These are phyloP conservation scores for Serrognathus titanus DNA, from an alignment of 2,888 invertebrate genomes.

Conservation along the genomic window DNA sequence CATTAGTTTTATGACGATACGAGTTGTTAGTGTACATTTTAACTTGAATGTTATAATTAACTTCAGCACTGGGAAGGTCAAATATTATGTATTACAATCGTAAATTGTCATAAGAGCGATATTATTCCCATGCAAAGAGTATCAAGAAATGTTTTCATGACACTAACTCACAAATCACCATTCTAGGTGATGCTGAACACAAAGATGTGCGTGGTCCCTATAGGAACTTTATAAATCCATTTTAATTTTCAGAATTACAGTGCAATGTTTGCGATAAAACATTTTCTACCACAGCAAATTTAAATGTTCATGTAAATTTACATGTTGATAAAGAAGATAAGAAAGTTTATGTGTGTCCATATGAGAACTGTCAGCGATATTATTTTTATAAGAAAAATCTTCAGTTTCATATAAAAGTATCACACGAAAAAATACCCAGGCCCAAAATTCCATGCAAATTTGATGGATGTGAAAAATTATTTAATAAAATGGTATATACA, in stretches of 20 bases:
- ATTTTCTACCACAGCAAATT: conserved; percentile 27
- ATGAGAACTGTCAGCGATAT: conserved; percentile 30
- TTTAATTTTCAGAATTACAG: conserved; percentile 25
- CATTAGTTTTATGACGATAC: too few relatives aligned
- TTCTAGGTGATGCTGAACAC: too few relatives aligned
- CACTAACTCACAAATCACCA: too few relatives aligned
- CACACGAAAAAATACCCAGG: conserved; percentile 29
- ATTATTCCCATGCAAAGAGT: too few relatives aligned
- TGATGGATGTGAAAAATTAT: conserved; percentile 22
- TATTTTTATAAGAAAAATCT: conserved; percentile 36
- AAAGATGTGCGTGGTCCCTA: too few relatives aligned
- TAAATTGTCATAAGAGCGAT: too few relatives aligned
- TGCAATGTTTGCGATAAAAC: conserved; percentile 33
- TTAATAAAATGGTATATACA: conserved; percentile 21
- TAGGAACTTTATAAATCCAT: not conserved
- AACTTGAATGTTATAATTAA: too few relatives aligned
- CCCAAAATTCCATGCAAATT: conserved; percentile 25
- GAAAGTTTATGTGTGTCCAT: conserved; percentile 29
- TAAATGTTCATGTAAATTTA: conserved; percentile 27
- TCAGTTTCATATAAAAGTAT: conserved; percentile 29
- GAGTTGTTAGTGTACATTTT: too few relatives aligned
- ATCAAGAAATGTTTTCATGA: too few relatives aligned
- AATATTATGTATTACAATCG: too few relatives aligned
- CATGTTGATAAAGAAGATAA: conserved; percentile 26
- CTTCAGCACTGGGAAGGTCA: too few relatives aligned